Evolutionary conservation across 2,113 vertebrate species (phyloP), one percentile per base, ranked within the genome.

Genomic region (Coregonus clupeaformis): DNA sequence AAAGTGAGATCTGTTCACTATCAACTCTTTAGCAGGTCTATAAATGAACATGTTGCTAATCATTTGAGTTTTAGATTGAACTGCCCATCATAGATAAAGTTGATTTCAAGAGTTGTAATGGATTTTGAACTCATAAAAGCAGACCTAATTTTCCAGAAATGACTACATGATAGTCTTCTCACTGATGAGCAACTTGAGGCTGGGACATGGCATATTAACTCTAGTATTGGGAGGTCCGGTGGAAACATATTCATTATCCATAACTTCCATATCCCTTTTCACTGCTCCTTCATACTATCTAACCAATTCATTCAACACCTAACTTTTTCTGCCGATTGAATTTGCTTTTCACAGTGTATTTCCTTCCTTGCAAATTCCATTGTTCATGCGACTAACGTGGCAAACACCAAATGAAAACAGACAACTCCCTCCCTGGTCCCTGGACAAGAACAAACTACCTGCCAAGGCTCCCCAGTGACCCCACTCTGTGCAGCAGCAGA

Each of bases 401-500:
- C 67, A 45, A 32, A 74, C 45, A 18, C 20, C 29, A 59, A 70
- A 70, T 47, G 55, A 22, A 72, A 71, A 82, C 60, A 66, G 64
- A 52, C 16, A 42, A 74, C 11, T 55, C 25, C n/a, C 25, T 29
- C 42, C 36, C 1, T 67, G 47, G 25, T 30, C 69, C 49, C n/a
- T 29, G 1, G 47, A 71, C 27, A 71, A 32, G 47, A 47, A 70
- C 49, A 29, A 55, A 47, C 45, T n/a, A 29, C 68, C 62, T 55
- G 57, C 66, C 77, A 59, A 45, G 42, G 9, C 6, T 78, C 68
- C 75, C 59, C 67, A 68, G 57, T 75, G 72, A 62, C 72, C 73
- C 49, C 62, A 22, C 57, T 60, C 18, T 60, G 30, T 24, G n/a
- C 45, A 71, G 65, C 13, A 9, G 6, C n/a, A 27, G 22, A 84